Conservation (phyloP, 1,140 invertebrate genomes). For the Macrobrachium rosenbergii region DNA sequence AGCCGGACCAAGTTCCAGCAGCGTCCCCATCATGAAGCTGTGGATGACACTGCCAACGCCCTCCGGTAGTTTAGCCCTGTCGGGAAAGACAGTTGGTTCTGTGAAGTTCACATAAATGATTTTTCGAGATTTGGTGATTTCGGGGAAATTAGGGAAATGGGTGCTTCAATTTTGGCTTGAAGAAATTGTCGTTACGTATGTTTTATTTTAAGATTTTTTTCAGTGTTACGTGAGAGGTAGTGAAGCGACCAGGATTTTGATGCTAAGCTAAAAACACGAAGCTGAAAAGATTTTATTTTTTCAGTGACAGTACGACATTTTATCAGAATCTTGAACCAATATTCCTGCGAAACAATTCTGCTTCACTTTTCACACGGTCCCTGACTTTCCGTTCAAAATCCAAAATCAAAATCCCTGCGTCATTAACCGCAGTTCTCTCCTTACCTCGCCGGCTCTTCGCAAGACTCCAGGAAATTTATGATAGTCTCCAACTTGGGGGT, state of each 20-base stretch:
- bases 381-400: no score
- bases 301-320: no score
- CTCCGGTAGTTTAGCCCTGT: constrained; percentile 34
- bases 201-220: no score
- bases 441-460: constrained; percentile 16
- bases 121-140: neutral
- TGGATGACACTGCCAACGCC: constrained; percentile 13
- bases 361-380: neutral
- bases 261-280: no score
- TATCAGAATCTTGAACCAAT: neutral
- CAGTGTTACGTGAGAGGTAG: no score
- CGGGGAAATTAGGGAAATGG: no score
- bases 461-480: constrained; percentile 13
- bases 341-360: neutral
- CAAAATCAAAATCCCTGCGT: no score
- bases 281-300: no score
- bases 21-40: constrained; percentile 46
- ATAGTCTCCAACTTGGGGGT: neutral
- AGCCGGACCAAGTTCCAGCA: constrained; percentile 24
- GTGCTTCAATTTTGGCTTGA: no score
- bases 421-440: no score
- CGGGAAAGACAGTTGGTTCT: neutral
- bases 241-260: no score
- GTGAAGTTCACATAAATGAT: neutral
- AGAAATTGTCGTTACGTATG: no score